Evolutionary conservation across 2,797 vertebrate genomes (phyloP), one percentile per base, ranked within the genome.

Genomic region (Poecilia wingei): DNA sequence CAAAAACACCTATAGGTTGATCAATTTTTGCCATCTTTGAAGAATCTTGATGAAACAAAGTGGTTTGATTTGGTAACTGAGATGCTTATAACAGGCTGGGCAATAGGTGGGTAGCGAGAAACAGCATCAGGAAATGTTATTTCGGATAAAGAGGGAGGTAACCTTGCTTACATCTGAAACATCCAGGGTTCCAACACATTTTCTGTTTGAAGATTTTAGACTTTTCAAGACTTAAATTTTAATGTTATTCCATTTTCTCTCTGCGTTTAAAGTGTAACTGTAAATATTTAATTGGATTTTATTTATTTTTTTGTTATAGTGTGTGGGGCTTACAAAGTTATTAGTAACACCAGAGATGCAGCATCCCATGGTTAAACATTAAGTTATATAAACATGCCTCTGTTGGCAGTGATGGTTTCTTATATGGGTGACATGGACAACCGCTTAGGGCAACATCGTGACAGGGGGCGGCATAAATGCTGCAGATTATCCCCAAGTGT

Each of bases 41-140:
- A 64, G 59, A 64, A 69, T 20, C 9, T 13, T 57, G 6, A 70
- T 36, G 39, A n/a, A 47, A 61, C 20, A 25, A 64, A 71, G 47
- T 87, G 84, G n/a, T 51, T 10, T 51, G 69, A 70, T 82, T 87
- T 83, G 75, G n/a, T 61, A 84, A 84, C 81, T 80, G 43, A 87
- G 76, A 82, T 87, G 79, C 79, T 66, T 31, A 22, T 51, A 53
- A 55, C 36, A 51, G 31, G 74, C 51, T 78, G 53, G 47, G 39
- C 7, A 6, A 79, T 72, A 75, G 43, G 66, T 25, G 33, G 36
- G 61, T n/a, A n/a, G 47, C 5, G 53, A 80, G 74, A 20, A 33
- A 64, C 25, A 49, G 45, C 9, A n/a, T 14, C 64, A 64, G 36
- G 46, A 77, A 47, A 25, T 66, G 85, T 68, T 45, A 49, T 31